phyloP scores from a whole-genome alignment of 2,888 invertebrate genomes.

The Lasioglossum vierecki region DNA sequence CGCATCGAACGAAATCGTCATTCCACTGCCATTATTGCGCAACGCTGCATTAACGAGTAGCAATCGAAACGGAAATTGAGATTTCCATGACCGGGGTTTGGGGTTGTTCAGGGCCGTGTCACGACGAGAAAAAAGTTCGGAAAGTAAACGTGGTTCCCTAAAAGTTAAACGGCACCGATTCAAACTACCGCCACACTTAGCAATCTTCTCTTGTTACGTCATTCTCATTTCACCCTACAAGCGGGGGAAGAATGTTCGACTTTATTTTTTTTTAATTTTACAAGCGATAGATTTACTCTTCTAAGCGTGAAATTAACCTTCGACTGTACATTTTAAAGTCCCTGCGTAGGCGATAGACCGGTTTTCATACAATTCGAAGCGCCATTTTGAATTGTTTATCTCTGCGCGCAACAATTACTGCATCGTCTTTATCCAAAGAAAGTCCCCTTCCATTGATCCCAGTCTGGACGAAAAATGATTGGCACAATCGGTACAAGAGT shows the following conservation, averaged over 20 bases:
- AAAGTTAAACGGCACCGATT: conserved; percentile 27
- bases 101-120: not conserved
- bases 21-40: no score
- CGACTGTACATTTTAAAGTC: conserved; percentile 35
- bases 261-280: not conserved
- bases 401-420: not conserved
- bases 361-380: not conserved
- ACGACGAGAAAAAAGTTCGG: conserved; percentile 48
- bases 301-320: conserved; percentile 44
- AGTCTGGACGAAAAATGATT: not conserved
- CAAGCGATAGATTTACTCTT: conserved; percentile 31
- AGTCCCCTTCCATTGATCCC: not conserved
- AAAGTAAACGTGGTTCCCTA: conserved; percentile 51
- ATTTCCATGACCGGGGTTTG: not conserved
- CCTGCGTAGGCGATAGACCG: conserved; percentile 10
- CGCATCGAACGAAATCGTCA: not conserved
- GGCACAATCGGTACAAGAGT: not conserved
- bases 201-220: conserved; percentile 21
- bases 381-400: not conserved
- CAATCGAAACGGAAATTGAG: not conserved
- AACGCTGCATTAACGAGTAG: not conserved
- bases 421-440: not conserved
- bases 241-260: conserved; percentile 26
- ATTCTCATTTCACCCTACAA: conserved; percentile 24
- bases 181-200: conserved; percentile 25